Percentiles rank a stretch among this genome's conserved stretches.
Evolutionary conservation across 2,888 invertebrate genomes (phyloP).

Genomic region (Tenthredo mesomela): DNA sequence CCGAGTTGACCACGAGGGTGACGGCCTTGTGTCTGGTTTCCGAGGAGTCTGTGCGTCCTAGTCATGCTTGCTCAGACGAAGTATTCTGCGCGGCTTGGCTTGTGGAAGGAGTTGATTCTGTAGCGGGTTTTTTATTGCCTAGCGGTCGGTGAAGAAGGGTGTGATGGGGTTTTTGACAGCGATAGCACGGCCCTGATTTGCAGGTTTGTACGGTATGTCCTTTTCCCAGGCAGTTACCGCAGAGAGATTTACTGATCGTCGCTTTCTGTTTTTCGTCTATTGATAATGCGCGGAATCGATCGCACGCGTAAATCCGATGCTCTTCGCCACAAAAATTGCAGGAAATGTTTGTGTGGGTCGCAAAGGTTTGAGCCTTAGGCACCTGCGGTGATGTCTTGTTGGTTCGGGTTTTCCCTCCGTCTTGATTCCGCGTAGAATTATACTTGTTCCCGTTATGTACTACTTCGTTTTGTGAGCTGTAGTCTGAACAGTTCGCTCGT

Average conservation of each 20-base stretch:
- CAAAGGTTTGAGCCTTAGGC: too few species aligned
- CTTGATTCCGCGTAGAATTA: not conserved
- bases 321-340: constrained; percentile 23
- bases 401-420: not conserved
- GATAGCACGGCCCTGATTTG: too few species aligned
- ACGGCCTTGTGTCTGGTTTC: not conserved
- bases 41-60: not conserved
- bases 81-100: not conserved
- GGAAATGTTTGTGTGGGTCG: not conserved
- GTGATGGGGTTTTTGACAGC: too few species aligned
- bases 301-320: constrained; percentile 8
- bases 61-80: not conserved
- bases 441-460: not conserved
- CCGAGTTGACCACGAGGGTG: constrained; percentile 12
- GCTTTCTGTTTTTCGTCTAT: not conserved
- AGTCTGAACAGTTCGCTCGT: constrained; percentile 40
- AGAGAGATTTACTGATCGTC: not conserved
- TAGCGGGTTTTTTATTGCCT: not conserved
- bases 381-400: not conserved
- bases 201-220: not conserved
- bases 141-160: too few species aligned
- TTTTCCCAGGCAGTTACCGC: constrained; percentile 23
- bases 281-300: not conserved
- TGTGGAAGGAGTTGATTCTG: not conserved
- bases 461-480: not conserved